Conservation (phyloP, 2,113 vertebrate genomes). For the Bos javanicus region DNA sequence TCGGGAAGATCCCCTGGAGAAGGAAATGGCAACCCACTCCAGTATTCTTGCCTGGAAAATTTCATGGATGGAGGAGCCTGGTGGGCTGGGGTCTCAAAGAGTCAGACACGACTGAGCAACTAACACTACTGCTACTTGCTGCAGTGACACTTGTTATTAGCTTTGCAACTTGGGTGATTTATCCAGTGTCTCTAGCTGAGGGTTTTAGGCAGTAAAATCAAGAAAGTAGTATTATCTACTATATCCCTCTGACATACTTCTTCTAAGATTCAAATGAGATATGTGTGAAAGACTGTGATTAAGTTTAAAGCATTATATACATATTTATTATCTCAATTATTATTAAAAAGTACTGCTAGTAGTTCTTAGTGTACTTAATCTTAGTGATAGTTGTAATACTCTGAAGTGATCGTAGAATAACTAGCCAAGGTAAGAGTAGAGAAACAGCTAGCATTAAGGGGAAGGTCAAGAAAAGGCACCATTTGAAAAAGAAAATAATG, state of each 20-base stretch:
- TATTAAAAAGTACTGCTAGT: background rate
- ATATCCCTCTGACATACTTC: background rate
- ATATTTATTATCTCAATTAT: background rate
- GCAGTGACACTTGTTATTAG: background rate
- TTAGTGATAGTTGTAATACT: background rate
- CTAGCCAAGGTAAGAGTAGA: background rate
- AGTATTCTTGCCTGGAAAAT: background rate
- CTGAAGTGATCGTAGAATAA: background rate
- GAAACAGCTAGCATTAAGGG: background rate
- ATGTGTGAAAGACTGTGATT: background rate
- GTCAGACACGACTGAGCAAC: background rate
- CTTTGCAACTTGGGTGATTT: background rate
- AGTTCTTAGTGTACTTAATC: background rate
- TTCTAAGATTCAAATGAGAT: background rate
- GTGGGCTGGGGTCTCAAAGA: background rate
- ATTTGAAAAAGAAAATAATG: background rate
- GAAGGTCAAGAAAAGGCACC: background rate
- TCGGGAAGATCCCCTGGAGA: background rate
- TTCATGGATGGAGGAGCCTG: background rate
- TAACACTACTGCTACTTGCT: accelerated
- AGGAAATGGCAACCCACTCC: background rate
- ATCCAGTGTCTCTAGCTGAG: background rate
- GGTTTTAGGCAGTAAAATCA: background rate
- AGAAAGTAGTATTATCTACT: background rate
- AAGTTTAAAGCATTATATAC: background rate